These are phyloP conservation scores for Doryteuthis pealeii DNA, from an alignment of 1,140 invertebrate genomes.

Conservation along the genomic window DNA sequence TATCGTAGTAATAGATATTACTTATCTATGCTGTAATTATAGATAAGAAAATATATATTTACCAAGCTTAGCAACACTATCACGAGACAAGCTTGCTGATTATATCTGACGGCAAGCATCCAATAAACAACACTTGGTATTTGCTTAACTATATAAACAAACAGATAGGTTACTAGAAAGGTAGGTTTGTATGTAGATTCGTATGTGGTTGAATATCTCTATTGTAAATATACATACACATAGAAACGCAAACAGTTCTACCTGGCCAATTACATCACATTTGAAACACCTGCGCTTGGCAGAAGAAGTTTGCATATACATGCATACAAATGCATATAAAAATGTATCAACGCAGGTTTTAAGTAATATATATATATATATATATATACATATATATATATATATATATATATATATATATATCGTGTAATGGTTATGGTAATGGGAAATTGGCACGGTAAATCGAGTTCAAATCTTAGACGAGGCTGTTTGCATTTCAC, in stretches of 20 bases:
- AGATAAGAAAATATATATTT: no score
- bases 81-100: no score
- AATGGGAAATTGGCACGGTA: background rate
- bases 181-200: background rate
- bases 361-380: constrained; percentile 4
- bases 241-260: background rate
- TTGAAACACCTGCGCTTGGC: no score
- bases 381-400: background rate
- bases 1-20: no score
- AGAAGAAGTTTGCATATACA: background rate
- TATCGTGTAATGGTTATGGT: no score
- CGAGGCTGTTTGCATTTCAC: no score
- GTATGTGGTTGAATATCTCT: background rate
- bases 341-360: background rate
- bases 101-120: no score
- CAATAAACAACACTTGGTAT: no score
- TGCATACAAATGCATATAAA: background rate
- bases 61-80: no score
- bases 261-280: background rate
- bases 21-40: no score
- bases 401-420: constrained; percentile 4
- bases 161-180: background rate
- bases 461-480: no score
- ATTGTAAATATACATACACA: background rate
- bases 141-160: background rate